Base-by-base conservation (phyloP, 2,113 vertebrate genomes). In the Noturus placidus region DNA sequence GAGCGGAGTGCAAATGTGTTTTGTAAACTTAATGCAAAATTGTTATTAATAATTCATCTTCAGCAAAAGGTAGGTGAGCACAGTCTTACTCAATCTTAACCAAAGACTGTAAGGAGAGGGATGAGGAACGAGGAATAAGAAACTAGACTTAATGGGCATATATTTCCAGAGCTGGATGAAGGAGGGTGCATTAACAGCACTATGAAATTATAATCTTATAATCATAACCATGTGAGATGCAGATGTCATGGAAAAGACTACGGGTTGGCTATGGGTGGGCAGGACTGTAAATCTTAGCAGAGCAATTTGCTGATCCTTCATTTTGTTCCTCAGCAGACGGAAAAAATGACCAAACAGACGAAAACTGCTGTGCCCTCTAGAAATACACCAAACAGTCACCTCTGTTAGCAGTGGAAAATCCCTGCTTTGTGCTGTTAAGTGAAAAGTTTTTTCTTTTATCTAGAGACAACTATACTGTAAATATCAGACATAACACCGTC, bases 271-370 rank as follows among this genome's bases (percentile, higher is more conserved):
- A 35, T 52, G 52, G 20, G 74, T 69, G 35, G 46, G 33, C 79
- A 82, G 67, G 85, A 89, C 57, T 83, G 78, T 83, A 42, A 89
- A 69, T 85, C 67, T 30, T 30, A 81, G n/a, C 54, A 70, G 35
- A 76, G 56, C 17, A 78, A 76, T 77, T 20, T 77, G 82, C 42
- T 82, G 85, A 72, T 85, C 30, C 86, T 72, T 54, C 50, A 78
- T 81, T 57, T 77, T 67, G 74, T 27, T 77, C 87, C 89, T 67
- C 65, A 86, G 77, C 78, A 56, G 74, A 83, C 22, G 88, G 92
- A 93, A 93, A 94, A 90, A 90, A 56, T 90, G 87, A 92, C 63
- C 91, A 33, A 4, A 77, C 22, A 46, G 85, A 46, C 77, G 80
- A 87, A 56, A 87, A 65, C n/a, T 76, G 70, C 42, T 61, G 50